Percentiles rank a stretch among this genome's conserved stretches.
Conservation (phyloP, 1,140 invertebrate species). For the Drosophila rufa region DNA sequence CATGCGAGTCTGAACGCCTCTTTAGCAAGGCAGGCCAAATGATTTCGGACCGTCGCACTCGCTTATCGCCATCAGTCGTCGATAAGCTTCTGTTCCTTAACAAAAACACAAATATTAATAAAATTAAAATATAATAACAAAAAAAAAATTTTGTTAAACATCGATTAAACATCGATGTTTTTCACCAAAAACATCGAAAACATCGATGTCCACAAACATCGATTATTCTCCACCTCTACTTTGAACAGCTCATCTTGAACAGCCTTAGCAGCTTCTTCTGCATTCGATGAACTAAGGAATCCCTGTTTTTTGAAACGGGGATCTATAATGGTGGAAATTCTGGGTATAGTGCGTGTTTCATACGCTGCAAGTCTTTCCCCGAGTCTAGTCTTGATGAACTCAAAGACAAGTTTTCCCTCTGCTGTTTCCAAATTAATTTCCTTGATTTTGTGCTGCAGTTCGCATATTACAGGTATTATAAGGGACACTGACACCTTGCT, state of each 20-base stretch:
- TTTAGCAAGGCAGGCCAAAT: too few species aligned
- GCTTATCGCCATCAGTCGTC: too few species aligned
- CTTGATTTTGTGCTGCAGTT: slow-evolving; percentile 4
- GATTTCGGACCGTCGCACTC: too few species aligned
- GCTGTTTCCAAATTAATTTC: neutral
- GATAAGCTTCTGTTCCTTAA: too few species aligned
- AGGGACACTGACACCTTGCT: neutral
- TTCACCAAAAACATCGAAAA: too few species aligned
- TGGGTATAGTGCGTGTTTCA: slow-evolving; percentile 7
- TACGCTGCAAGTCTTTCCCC: neutral
- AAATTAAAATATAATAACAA: too few species aligned
- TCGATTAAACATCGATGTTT: too few species aligned
- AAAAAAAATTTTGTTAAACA: too few species aligned
- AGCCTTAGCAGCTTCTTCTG: neutral
- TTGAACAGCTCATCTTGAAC: neutral
- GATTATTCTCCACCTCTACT: too few species aligned
- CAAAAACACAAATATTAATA: too few species aligned
- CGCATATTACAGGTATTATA: neutral
- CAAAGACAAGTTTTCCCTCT: neutral
- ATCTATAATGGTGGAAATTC: neutral
- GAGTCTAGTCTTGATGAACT: neutral
- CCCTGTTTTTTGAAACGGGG: slow-evolving; percentile 1
- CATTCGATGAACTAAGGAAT: neutral
- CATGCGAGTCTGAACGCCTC: too few species aligned
- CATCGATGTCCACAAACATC: too few species aligned